Evolutionary conservation across 2,113 vertebrate species (phyloP), one percentile per base, ranked within the genome.

Genomic region (Pantherophis guttatus): DNA sequence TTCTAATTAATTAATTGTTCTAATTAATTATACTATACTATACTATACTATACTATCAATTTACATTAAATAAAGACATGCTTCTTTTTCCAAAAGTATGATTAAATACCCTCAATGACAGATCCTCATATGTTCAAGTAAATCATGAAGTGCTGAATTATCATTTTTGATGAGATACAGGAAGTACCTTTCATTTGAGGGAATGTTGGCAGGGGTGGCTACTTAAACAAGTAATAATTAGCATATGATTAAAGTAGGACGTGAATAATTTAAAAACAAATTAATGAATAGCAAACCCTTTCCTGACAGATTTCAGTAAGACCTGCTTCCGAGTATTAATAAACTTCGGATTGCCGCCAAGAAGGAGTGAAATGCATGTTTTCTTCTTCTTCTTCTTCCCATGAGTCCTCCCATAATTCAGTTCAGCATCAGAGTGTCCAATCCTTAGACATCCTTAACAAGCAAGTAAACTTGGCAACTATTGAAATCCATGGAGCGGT

Each of bases 401-500:
- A 92, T 75, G 19, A 21, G 23, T 88, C 94, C 89, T 48, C 85
- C 93, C 29, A 52, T 55, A 93, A 87, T 53, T 62, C 75, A 90
- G 52, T 86, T 93, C 33, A 70, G 70, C 26, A 54, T 15, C 48
- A 33, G 81, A 57, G 29, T 70, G 26, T 33, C 87, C 86, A 92
- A 86, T 59, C 48, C 75, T 62, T 93, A n/a, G 53, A 59, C 86
- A 89, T 12, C 55, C 81, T 59, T 17, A 39, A 87, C 81, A 89
- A 86, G 58, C 86, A 91, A 88, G 53, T 57, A 87, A 93, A 86
- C 24, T 86, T 92, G 57, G 50, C 75, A 92, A 92, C 53, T 50
- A 52, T 39, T 90, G 62, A 70, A 26, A 92, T 90, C 87, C n/a
- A 86, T 19, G 29, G 11, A 11, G 85, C 29, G 29, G 24, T 55